These are phyloP conservation scores for Rutilus rutilus DNA, from an alignment of 2,113 vertebrate genomes.

Conservation along the genomic window DNA sequence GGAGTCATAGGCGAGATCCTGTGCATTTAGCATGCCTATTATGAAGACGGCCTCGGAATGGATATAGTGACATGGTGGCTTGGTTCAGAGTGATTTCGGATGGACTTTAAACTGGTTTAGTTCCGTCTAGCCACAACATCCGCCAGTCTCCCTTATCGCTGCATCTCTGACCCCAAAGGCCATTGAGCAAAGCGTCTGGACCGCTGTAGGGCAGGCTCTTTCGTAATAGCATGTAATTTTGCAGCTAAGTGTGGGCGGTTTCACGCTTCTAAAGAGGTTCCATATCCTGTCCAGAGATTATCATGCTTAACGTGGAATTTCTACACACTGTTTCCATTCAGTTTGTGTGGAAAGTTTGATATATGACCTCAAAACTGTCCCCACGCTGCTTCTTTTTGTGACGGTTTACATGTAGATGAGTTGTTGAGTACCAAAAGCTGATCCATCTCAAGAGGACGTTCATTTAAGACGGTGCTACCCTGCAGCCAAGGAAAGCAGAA, in stretches of 20 bases:
- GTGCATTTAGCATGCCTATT: constrained; percentile 11
- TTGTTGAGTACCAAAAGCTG: constrained; percentile 16
- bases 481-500: constrained; percentile 60
- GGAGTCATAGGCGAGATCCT: not conserved
- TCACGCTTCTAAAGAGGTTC: constrained; percentile 38
- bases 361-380: not conserved
- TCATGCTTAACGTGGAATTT: constrained; percentile 17
- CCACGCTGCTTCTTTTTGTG: not conserved
- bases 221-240: constrained; percentile 19
- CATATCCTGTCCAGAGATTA: constrained; percentile 43
- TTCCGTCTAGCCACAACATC: constrained; percentile 44
- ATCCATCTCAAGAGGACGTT: constrained; percentile 26
- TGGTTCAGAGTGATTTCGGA: constrained; percentile 52
- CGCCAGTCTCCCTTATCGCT: constrained; percentile 42
- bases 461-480: constrained; percentile 56
- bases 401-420: constrained; percentile 14
- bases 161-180: constrained; percentile 41
- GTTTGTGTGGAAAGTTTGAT: constrained; percentile 26
- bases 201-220: not conserved
- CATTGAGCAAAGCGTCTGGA: not conserved
- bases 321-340: constrained; percentile 25
- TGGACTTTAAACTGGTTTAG: constrained; percentile 51
- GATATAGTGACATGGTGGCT: constrained; percentile 39
- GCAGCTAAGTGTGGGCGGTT: constrained; percentile 31
- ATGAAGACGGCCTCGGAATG: not conserved